Percentiles rank a stretch among this genome's conserved stretches.
Conservation (phyloP, 1,140 invertebrate genomes). For the Dendrolimus kikuchii region DNA sequence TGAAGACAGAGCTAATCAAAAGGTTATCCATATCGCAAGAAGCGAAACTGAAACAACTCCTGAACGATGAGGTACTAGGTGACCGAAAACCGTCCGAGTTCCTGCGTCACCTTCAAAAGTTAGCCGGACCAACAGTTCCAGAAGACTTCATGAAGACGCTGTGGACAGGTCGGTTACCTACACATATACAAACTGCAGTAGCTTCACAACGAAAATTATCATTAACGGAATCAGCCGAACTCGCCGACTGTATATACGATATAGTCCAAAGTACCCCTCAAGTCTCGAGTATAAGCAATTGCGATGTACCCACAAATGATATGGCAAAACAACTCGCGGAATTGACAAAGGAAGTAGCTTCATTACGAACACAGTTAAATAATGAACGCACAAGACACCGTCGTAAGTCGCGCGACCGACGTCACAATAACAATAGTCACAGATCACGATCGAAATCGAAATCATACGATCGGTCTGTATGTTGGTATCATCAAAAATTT, state of each 20-base stretch:
- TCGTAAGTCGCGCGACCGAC: conserved; percentile 1
- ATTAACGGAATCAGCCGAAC: too few relatives aligned
- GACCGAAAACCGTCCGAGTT: conserved; percentile 34
- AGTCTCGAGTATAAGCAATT: conserved; percentile 7
- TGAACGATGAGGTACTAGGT: conserved; percentile 19
- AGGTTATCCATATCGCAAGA: conserved; percentile 7
- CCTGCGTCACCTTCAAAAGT: conserved; percentile 4
- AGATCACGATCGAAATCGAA: conserved; percentile 7
- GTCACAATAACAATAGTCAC: background rate
- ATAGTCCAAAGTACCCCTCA: background rate
- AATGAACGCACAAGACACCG: background rate
- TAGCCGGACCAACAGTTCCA: conserved; percentile 15
- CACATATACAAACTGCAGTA: conserved; percentile 6
- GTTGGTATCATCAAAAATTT: conserved; percentile 16
- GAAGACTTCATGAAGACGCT: conserved; percentile 20
- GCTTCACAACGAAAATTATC: conserved; percentile 2
- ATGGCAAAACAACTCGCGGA: background rate
- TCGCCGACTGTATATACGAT: too few relatives aligned
- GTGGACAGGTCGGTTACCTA: conserved; percentile 27
- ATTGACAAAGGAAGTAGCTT: background rate
- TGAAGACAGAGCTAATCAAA: conserved; percentile 8
- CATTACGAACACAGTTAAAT: background rate
- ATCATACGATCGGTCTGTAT: conserved; percentile 3
- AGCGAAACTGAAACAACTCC: conserved; percentile 18
- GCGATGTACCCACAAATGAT: background rate